Conservation (phyloP, 2,113 vertebrate genomes). For the Siniperca chuatsi region DNA sequence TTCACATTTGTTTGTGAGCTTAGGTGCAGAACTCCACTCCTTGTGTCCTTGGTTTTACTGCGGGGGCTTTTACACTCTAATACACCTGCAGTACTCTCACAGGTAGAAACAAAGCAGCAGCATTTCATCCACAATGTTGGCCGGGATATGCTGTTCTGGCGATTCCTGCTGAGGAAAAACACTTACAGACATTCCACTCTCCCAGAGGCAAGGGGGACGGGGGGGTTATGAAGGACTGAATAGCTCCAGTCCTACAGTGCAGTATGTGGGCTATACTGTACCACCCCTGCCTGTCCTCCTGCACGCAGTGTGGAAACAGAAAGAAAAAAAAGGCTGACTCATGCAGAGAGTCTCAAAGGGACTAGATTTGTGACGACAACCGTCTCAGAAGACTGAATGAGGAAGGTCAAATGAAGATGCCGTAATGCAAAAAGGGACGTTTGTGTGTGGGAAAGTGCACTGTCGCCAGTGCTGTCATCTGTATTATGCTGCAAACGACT, state of each 20-base stretch:
- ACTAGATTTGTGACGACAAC: constrained; percentile 35
- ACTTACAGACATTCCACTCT: constrained; percentile 46
- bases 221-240: constrained; percentile 9
- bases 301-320: neutral
- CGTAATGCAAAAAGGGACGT: neutral
- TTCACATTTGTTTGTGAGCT: neutral
- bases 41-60: constrained; percentile 16
- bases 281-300: constrained; percentile 26
- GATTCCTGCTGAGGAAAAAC: constrained; percentile 55
- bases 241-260: constrained; percentile 24
- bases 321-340: constrained; percentile 57
- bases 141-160: constrained; percentile 45
- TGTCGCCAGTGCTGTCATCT: constrained; percentile 9
- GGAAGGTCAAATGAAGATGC: constrained; percentile 21
- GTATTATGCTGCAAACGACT: constrained; percentile 12
- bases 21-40: neutral
- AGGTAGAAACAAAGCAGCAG: constrained; percentile 37
- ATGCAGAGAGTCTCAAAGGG: constrained; percentile 52
- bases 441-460: constrained; percentile 35
- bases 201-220: neutral
- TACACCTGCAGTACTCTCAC: constrained; percentile 46
- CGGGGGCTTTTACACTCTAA: constrained; percentile 5
- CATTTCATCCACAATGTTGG: constrained; percentile 35
- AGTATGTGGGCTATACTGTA: constrained; percentile 46
- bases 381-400: constrained; percentile 30